These are phyloP conservation scores for Pavo muticus DNA, from an alignment of 2,113 vertebrate genomes.

Conservation along the genomic window DNA sequence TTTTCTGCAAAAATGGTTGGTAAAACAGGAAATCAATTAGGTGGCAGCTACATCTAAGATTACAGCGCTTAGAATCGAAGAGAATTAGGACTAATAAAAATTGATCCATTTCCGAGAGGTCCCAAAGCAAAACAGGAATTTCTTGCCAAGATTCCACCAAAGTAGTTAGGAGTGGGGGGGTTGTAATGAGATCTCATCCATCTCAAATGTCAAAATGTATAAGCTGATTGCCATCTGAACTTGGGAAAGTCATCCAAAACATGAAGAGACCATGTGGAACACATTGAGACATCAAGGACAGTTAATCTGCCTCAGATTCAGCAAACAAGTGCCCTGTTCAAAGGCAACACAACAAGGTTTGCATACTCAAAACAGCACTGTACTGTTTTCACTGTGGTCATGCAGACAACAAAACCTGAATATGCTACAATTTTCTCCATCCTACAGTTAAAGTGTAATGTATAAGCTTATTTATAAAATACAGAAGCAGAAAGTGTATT, in stretches of 20 bases:
- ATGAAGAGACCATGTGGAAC: background rate
- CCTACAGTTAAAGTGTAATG: background rate
- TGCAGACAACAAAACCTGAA: background rate
- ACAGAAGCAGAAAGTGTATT: background rate
- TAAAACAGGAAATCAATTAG: background rate
- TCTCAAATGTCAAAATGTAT: background rate
- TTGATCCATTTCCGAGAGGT: fast-evolving
- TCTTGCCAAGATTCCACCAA: background rate
- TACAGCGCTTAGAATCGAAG: background rate
- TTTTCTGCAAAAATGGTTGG: background rate
- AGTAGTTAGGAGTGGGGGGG: background rate
- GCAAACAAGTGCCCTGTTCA: background rate
- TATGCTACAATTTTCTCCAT: background rate
- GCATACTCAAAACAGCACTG: background rate
- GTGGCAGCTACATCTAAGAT: background rate
- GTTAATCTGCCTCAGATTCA: background rate
- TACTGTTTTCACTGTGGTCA: background rate
- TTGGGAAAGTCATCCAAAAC: background rate
- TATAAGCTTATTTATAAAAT: background rate
- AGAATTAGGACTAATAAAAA: background rate
- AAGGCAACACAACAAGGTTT: background rate
- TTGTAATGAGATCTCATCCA: background rate
- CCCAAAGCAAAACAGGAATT: background rate
- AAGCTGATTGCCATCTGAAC: background rate
- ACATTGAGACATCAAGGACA: background rate